Evolutionary conservation across 2,113 vertebrate species (phyloP), one percentile per base, ranked within the genome.

Genomic region (Chionomys nivalis): DNA sequence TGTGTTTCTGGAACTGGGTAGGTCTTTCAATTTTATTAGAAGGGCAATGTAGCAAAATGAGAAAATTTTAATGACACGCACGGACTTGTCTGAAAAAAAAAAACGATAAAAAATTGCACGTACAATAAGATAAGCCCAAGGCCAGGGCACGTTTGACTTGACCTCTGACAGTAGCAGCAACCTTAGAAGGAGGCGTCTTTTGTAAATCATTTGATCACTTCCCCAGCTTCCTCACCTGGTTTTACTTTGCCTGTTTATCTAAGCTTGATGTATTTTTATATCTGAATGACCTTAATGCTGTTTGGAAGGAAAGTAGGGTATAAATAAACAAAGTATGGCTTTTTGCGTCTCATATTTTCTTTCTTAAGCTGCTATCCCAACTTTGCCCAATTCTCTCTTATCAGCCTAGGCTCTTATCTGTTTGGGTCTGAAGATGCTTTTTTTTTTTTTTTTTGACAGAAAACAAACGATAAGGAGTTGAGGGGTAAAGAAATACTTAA

Each of bases 381-480:
- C 39, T 92, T 82, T 10, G 3, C 5, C 85, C 23, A 31, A 89
- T 94, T 96, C 2, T 12, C 12, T 89, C 14, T 95, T 91, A 44
- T 94, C 55, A 55, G 23, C 55, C 16, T 5, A 82, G 52, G 26
- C 89, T 31, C 58, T 17, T 90, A 24, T 24, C 73, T 95, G 65
- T 58, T 92, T 33, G 49, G 49, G 11, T 61, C 63, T 90, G 36
- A 88, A 91, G 90, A 78, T 87, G 23, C 42, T 93, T 68, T 79
- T 75, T 77, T 36, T 42, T 93, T 66, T 79, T 75, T 96, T 33
- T 33, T 42, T 93, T 63, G 91, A 70, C 47, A 87, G 73, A 73
- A 89, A 87, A 61, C 77, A 95, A 94, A 97, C 52, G 93, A 33
- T 96, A 87, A 79, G 58, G 10, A 88, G 44, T 61, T 44, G 52